These are phyloP conservation scores for Aegotheles bennettii DNA, from an alignment of 2,113 vertebrate genomes.

Conservation along the genomic window DNA sequence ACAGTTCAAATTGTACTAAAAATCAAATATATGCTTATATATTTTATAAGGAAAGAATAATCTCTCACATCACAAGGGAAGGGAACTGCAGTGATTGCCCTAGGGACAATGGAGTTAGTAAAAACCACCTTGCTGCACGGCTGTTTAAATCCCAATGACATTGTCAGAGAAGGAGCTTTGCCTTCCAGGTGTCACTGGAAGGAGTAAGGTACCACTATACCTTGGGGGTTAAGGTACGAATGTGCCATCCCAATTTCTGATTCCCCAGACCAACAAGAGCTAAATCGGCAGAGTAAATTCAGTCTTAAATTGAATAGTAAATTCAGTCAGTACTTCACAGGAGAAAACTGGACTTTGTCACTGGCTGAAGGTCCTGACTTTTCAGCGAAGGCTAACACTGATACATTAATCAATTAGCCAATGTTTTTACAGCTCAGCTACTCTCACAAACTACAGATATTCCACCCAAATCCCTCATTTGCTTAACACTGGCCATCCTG, in stretches of 20 bases:
- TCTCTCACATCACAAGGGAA: neutral
- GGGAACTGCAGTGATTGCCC: neutral
- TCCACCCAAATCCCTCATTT: neutral
- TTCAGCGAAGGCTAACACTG: neutral
- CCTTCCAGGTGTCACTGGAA: neutral
- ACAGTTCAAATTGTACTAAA: neutral
- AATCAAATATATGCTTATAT: neutral
- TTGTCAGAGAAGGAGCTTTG: neutral
- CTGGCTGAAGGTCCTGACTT: neutral
- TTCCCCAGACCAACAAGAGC: neutral
- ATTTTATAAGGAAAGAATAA: neutral
- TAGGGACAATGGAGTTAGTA: neutral
- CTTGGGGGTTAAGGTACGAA: neutral
- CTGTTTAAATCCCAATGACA: neutral
- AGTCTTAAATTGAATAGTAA: neutral
- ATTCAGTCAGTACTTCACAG: neutral
- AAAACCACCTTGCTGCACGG: neutral
- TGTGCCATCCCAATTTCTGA: neutral
- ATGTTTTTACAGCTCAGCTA: neutral
- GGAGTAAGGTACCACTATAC: neutral
- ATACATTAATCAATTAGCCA: neutral
- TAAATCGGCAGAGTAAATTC: neutral
- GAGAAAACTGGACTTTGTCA: neutral
- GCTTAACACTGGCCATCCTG: neutral
- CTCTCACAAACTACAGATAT: neutral